Evolutionary conservation across 1,140 invertebrate species (phyloP), one percentile per base, ranked within the genome.

Genomic region (Bombus fervidus): DNA sequence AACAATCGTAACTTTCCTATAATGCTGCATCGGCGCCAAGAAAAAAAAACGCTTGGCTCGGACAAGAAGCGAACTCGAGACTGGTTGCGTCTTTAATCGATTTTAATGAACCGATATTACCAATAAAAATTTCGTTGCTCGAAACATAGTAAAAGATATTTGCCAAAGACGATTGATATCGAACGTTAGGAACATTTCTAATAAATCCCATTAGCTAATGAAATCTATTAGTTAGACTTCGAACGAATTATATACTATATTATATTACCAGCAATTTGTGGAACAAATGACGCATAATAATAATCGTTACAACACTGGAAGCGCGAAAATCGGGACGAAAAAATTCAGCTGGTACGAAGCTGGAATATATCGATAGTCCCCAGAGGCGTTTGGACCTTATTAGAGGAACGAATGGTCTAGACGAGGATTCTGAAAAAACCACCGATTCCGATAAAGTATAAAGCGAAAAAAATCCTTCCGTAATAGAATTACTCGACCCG

Each of bases 401-500:
- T 92, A 91, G 77, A 83, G 87, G 84, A 90, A 92, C 90, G 88
- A 91, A 93, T 88, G 89, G 72, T 59, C 83, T 41, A 86, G 88
- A 80, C 82, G 81, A 79, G 86, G 80, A 88, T 87, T 86, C 84
- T 75, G 80, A 86, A 85, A 90, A 90, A 87, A 69, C 79, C 85
- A 80, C 53, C 83, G 83, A 83, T 87, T 75, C 88, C 93, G 91
- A 94, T 95, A 94, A 93, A 90, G 91, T 92, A 94, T 92, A 94
- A 95, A 94, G 92, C 89, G 92, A 93, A 95, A 94, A 95, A 95
- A 95, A 95, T 95, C 93, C 92, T 91, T 91, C 90, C 81, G 92
- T 95, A 95, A 95, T 95, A 94, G 94, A 95, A 95, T 95, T 95
- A 95, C 93, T 89, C 87, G 92, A 90, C 94, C 86, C 95, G 89